Base-by-base conservation (phyloP, 2,113 vertebrate genomes). In the Sinosuthora webbiana region DNA sequence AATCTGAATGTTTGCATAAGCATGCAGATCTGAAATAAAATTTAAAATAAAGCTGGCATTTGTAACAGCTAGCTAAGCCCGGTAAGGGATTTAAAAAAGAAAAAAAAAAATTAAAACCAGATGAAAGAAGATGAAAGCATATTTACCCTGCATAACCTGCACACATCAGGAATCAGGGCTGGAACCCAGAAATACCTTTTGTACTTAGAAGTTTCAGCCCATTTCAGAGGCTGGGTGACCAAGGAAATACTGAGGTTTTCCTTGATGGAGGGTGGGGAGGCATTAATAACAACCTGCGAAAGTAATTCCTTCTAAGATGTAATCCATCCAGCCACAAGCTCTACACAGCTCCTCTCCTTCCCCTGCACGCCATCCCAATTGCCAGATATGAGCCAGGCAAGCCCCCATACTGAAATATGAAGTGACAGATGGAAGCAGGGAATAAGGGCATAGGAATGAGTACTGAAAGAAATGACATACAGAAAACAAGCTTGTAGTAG, bases 11-110 rank as follows among this genome's bases (percentile, higher is more conserved):
- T 87, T 96, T 68, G 83, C 65, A 57, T 93, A 93, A 97, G 91
- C 75, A 88, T 68, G 71, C 20, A 69, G 84, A 94, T 87, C 87
- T 94, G 67, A 97, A 96, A 91, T 39, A 77, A 97, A 96, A 94
- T 77, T 91, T 93, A 82, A 96, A 96, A 95, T 93, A 95, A 97
- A 95, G 63, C 88, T 97, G 94, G 83, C 71, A 86, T 84, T 96
- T 93, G 27, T 84, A 95, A 80, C 47, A 88, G 64, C 83, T 86
- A 79, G 49, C 84, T 89, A 89, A 88, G 71, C 41, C 65, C 13
- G 4, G 41, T 79, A 80, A 83, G n/a, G 56, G 74, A 87, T 84
- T 96, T 42, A 3, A 5, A 60, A 88, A 83, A 62, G 94, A 41
- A 41, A 41, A 41, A 41, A 56, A 95, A 49, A 71, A 94, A 95